These are phyloP conservation scores for Rhinella marina DNA, from an alignment of 2,797 vertebrate species.

Conservation along the genomic window DNA sequence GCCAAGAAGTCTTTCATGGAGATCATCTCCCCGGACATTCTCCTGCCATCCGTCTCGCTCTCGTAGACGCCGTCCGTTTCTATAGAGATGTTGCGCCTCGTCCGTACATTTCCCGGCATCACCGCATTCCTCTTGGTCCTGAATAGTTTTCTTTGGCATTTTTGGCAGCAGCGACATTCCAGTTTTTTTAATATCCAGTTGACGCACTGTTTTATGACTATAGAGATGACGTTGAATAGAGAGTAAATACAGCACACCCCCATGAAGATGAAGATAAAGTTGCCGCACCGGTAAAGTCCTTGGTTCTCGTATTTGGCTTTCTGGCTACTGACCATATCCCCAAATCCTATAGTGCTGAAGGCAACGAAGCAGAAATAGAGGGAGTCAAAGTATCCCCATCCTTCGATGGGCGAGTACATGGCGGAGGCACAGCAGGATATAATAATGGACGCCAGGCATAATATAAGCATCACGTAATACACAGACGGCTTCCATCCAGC, in stretches of 20 bases:
- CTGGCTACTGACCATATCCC: slow-evolving; percentile 95
- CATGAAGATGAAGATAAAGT: slow-evolving; percentile 91
- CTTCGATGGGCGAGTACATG: slow-evolving; percentile 88
- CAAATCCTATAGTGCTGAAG: slow-evolving; percentile 96
- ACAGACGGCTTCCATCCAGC: slow-evolving; percentile 93
- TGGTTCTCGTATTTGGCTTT: slow-evolving; percentile 80
- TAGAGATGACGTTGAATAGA: slow-evolving; percentile 94
- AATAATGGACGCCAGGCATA: slow-evolving; percentile 85
- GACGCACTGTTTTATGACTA: slow-evolving; percentile 93
- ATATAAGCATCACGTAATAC: slow-evolving; percentile 92
- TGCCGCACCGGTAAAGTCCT: slow-evolving; percentile 85
- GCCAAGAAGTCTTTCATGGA: slow-evolving; percentile 93
- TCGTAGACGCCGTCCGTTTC: slow-evolving; percentile 87
- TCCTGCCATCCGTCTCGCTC: slow-evolving; percentile 86
- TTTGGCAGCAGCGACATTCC: slow-evolving; percentile 76
- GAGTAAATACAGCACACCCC: slow-evolving; percentile 98
- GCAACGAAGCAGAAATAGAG: slow-evolving; percentile 97
- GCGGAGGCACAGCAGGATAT: slow-evolving; percentile 92
- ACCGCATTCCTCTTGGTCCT: slow-evolving; percentile 82
- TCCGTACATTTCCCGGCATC: slow-evolving; percentile 80
- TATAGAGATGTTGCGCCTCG: slow-evolving; percentile 80
- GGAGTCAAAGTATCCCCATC: slow-evolving; percentile 92
- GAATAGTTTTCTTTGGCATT: slow-evolving; percentile 76
- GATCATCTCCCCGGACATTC: slow-evolving; percentile 94
- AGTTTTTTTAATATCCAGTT: slow-evolving; percentile 90